These are phyloP conservation scores for Mythimna albipuncta DNA, from an alignment of 2,888 invertebrate species.

Conservation along the genomic window DNA sequence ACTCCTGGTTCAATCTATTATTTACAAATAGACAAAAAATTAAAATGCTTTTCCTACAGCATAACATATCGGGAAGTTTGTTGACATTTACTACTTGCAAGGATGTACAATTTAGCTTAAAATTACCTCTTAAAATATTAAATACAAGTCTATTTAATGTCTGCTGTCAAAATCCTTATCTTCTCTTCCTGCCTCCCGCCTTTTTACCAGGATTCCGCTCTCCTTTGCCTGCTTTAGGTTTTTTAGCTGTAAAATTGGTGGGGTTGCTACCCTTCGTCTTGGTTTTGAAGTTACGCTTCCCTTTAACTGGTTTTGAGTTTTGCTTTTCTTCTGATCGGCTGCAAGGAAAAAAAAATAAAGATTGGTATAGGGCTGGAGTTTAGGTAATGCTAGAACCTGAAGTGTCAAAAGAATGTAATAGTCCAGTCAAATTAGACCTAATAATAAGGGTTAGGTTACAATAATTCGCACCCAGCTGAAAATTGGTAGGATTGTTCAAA, in stretches of 20 bases:
- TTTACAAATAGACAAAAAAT: neutral
- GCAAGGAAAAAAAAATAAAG: constrained; percentile 62
- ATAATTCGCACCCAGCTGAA: no score
- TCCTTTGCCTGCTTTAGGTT: constrained; percentile 93
- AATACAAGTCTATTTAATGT: constrained; percentile 7
- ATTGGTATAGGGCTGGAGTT: neutral
- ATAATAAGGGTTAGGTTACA: no score
- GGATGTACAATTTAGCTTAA: constrained; percentile 10
- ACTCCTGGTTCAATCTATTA: neutral
- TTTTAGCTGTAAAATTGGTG: constrained; percentile 86
- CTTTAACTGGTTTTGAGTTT: constrained; percentile 77
- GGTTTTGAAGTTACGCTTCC: constrained; percentile 68
- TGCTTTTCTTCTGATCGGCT: constrained; percentile 90
- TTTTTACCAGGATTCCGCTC: constrained; percentile 92
- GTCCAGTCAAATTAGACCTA: no score
- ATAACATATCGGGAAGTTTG: neutral
- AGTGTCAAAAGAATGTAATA: neutral
- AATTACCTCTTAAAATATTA: constrained; percentile 19
- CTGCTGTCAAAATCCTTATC: constrained; percentile 80
- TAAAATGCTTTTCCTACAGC: neutral
- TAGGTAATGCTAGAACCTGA: neutral
- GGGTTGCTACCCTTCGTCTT: constrained; percentile 81
- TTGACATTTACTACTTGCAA: constrained; percentile 2
- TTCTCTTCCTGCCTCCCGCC: constrained; percentile 93
- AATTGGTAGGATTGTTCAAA: no score